Conservation (phyloP, 2,113 vertebrate species). For the Trogon melanurus region DNA sequence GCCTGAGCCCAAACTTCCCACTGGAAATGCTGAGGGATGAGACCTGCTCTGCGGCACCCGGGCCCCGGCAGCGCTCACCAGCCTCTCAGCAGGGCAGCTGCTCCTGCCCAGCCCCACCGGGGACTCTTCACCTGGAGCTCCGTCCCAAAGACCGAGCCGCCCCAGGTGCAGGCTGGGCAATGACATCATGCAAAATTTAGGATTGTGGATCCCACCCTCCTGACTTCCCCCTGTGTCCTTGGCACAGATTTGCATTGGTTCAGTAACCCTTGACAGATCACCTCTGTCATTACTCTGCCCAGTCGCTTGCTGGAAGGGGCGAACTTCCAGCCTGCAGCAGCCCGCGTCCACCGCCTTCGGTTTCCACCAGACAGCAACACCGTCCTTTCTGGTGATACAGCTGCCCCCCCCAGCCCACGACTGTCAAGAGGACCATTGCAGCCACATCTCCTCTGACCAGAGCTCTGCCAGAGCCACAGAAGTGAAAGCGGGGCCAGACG, state of each 20-base stretch:
- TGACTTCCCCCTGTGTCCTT: no score
- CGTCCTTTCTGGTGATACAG: not conserved
- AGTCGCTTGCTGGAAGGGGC: no score
- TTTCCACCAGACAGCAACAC: not conserved
- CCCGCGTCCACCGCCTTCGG: not conserved
- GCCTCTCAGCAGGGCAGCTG: not conserved
- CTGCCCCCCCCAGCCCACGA: no score
- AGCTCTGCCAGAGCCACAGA: not conserved
- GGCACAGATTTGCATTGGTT: no score
- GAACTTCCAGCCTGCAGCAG: not conserved
- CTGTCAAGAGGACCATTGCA: not conserved
- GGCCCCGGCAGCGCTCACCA: no score
- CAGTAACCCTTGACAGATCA: no score
- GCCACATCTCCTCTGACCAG: not conserved
- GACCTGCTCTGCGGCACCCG: not conserved
- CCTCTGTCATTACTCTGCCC: no score
- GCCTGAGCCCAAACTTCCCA: not conserved
- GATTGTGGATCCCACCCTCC: no score
- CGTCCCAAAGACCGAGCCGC: no score
- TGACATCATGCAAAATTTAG: no score
- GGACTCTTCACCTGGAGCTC: not conserved
- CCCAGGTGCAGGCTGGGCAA: no score
- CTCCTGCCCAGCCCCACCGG: not conserved
- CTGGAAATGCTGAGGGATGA: accelerated
- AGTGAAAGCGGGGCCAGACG: not conserved